These are phyloP conservation scores for Brachylomia viminalis DNA, from an alignment of 2,888 invertebrate species.

Conservation along the genomic window DNA sequence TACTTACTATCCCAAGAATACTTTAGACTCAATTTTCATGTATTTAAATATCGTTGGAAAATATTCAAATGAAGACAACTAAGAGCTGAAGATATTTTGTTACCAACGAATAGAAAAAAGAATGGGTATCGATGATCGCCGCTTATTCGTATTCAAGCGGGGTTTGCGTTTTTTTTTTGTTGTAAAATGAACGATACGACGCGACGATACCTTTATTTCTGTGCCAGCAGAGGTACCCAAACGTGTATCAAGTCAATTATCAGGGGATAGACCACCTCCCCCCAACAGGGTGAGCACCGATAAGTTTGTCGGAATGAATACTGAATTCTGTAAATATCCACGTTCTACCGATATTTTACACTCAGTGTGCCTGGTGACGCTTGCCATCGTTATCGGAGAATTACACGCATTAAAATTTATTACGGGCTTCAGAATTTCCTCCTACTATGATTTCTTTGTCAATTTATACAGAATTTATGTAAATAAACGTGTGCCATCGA, in stretches of 20 bases:
- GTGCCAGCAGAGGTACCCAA: background rate
- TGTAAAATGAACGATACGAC: constrained; percentile 23
- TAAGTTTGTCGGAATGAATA: constrained; percentile 24
- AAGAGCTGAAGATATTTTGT: constrained; percentile 38
- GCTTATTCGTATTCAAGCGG: constrained; percentile 48
- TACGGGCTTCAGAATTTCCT: constrained; percentile 30
- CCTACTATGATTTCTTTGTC: constrained; percentile 13
- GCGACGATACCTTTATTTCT: constrained; percentile 17
- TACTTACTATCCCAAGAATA: constrained; percentile 34
- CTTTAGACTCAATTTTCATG: constrained; percentile 34
- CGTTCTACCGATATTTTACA: constrained; percentile 48
- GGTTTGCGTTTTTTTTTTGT: constrained; percentile 23
- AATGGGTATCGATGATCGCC: constrained; percentile 39
- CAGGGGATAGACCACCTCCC: constrained; percentile 16
- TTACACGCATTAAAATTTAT: constrained; percentile 52
- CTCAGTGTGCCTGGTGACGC: constrained; percentile 40
- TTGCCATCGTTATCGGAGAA: constrained; percentile 48
- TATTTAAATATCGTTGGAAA: constrained; percentile 36
- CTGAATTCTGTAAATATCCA: constrained; percentile 32
- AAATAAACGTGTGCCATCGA: constrained; percentile 22
- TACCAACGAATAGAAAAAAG: constrained; percentile 34
- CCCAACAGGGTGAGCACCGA: constrained; percentile 1
- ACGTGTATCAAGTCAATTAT: constrained; percentile 38
- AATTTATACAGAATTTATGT: constrained; percentile 27
- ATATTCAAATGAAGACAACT: constrained; percentile 39